Conservation (phyloP, 2,888 invertebrate species). For the Leptura quadrifasciata region DNA sequence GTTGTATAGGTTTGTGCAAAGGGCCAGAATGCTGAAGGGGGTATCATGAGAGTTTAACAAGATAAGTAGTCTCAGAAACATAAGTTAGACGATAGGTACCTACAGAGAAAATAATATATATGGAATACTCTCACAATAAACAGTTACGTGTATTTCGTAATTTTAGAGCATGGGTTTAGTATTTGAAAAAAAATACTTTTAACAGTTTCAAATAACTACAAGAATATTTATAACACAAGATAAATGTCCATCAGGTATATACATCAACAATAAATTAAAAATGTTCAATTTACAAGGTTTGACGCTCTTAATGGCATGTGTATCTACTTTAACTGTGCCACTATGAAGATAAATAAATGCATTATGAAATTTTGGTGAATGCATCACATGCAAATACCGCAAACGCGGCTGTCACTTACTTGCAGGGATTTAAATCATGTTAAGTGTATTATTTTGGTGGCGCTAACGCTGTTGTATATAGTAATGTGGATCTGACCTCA, state of each 20-base stretch:
- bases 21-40: too few relatives aligned
- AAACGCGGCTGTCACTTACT: constrained; percentile 54
- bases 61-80: too few relatives aligned
- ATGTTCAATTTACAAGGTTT: constrained; percentile 33
- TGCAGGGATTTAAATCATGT: constrained; percentile 54
- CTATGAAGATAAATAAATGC: constrained; percentile 47
- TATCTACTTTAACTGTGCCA: constrained; percentile 5
- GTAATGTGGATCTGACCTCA: constrained; percentile 50
- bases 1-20: too few relatives aligned
- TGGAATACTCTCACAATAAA: too few relatives aligned
- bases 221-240: neutral
- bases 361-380: constrained; percentile 47
- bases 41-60: too few relatives aligned
- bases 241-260: neutral
- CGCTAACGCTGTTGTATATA: constrained; percentile 48
- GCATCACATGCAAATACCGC: constrained; percentile 53
- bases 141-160: too few relatives aligned
- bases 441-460: constrained; percentile 54
- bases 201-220: neutral
- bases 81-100: too few relatives aligned
- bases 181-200: too few relatives aligned
- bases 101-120: too few relatives aligned
- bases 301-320: constrained; percentile 15
- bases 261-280: constrained; percentile 23
- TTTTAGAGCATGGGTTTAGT: too few relatives aligned